These are phyloP conservation scores for Propithecus perrieri DNA, from an alignment of 2,797 vertebrate species.

Conservation along the genomic window DNA sequence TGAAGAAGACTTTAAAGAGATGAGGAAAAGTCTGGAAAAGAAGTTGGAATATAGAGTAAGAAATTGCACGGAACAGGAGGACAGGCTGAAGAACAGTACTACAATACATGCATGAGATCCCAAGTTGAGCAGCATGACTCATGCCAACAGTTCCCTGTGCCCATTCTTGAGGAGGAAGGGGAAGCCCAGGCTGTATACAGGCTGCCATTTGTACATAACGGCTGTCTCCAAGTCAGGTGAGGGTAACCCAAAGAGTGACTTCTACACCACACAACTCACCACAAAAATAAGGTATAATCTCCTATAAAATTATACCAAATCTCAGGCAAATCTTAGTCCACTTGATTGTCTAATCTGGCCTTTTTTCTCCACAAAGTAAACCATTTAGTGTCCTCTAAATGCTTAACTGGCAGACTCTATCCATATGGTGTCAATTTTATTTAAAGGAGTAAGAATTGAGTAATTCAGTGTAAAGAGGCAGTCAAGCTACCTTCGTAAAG, in stretches of 20 bases:
- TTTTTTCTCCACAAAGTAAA: background rate
- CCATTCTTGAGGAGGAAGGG: background rate
- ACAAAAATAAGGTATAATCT: background rate
- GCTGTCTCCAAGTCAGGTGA: background rate
- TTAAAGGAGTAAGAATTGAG: background rate
- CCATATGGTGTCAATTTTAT: background rate
- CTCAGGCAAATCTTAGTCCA: background rate
- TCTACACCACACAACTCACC: background rate
- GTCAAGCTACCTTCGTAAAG: background rate
- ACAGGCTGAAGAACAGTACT: background rate
- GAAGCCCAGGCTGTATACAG: background rate
- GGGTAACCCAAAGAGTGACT: background rate
- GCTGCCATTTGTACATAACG: background rate
- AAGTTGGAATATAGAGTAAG: background rate
- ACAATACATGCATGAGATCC: background rate
- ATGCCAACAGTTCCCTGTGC: background rate
- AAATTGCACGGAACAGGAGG: background rate
- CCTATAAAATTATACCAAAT: background rate
- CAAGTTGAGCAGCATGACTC: accelerated
- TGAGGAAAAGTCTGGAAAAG: background rate
- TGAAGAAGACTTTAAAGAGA: background rate
- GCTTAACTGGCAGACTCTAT: background rate
- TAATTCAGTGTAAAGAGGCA: background rate
- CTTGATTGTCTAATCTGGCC: background rate
- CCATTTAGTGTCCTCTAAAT: background rate